These are phyloP conservation scores for Neocloeon triangulifer DNA, from an alignment of 1,140 invertebrate genomes.

Conservation along the genomic window DNA sequence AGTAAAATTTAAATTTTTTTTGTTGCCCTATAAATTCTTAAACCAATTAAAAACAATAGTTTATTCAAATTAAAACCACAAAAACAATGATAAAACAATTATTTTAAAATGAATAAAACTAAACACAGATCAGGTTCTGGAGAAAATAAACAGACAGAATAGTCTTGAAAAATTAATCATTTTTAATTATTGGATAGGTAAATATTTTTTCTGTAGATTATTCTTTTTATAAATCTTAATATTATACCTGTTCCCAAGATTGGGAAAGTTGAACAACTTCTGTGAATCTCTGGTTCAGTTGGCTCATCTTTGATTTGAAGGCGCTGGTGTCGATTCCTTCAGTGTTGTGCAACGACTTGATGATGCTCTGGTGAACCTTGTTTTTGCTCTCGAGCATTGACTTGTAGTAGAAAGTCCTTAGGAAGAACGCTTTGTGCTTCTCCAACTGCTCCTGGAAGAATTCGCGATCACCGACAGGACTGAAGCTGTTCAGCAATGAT, in stretches of 20 bases:
- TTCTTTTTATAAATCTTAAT: conserved; percentile 2
- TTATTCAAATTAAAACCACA: neutral
- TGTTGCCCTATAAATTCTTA: too few relatives aligned
- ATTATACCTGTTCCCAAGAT: conserved; percentile 40
- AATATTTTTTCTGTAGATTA: too few relatives aligned
- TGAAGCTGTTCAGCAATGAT: conserved; percentile 32
- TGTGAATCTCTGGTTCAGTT: conserved; percentile 63
- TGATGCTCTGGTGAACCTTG: conserved; percentile 76
- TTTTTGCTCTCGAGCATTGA: conserved; percentile 88
- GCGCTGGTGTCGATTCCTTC: conserved; percentile 47
- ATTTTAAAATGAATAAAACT: too few relatives aligned
- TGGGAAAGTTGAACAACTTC: conserved; percentile 45
- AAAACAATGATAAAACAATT: too few relatives aligned
- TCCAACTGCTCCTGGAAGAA: conserved; percentile 48
- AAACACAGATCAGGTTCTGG: too few relatives aligned
- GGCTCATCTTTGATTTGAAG: conserved; percentile 41
- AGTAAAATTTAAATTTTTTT: too few relatives aligned
- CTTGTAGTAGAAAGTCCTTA: conserved; percentile 69
- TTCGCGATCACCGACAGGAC: conserved; percentile 44
- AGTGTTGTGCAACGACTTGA: conserved; percentile 47
- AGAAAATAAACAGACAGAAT: too few relatives aligned
- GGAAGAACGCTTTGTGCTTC: conserved; percentile 69
- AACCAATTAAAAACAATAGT: too few relatives aligned
- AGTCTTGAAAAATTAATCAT: too few relatives aligned
- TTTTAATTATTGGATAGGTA: too few relatives aligned